phyloP scores from a whole-genome alignment of 2,113 vertebrate genomes.

The Coptodon bakossiorum region DNA sequence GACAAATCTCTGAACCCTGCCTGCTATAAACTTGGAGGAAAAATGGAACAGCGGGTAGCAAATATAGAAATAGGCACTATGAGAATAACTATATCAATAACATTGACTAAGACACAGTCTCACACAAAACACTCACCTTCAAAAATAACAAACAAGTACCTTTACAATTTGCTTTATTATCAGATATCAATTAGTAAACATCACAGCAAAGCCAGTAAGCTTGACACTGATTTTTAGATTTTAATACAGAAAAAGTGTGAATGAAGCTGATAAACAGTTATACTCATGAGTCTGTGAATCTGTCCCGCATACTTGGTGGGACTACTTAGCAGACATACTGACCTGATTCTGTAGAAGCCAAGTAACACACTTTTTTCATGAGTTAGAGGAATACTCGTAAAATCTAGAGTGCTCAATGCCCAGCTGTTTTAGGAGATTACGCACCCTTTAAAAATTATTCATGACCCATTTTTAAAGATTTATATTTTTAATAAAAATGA shows the following conservation, averaged over 20 bases:
- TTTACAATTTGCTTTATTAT: background rate
- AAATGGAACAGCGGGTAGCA: constrained; percentile 12
- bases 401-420: background rate
- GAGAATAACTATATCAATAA: constrained; percentile 48
- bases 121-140: background rate
- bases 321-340: background rate
- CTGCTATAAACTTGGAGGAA: constrained; percentile 12
- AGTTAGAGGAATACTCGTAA: background rate
- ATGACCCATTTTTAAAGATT: constrained; percentile 9
- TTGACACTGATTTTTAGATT: background rate
- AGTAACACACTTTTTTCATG: background rate
- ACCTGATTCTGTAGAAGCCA: background rate
- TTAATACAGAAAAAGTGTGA: background rate
- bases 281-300: background rate
- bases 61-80: constrained; percentile 24
- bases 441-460: background rate
- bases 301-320: background rate
- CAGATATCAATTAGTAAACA: background rate
- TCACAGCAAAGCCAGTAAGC: background rate
- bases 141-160: background rate
- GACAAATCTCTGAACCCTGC: constrained; percentile 37
- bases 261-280: background rate
- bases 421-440: background rate
- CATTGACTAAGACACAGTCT: background rate
- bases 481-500: background rate